Evolutionary conservation across 2,113 vertebrate species (phyloP), one percentile per base, ranked within the genome.

Genomic region (Neodon shergylaensis): DNA sequence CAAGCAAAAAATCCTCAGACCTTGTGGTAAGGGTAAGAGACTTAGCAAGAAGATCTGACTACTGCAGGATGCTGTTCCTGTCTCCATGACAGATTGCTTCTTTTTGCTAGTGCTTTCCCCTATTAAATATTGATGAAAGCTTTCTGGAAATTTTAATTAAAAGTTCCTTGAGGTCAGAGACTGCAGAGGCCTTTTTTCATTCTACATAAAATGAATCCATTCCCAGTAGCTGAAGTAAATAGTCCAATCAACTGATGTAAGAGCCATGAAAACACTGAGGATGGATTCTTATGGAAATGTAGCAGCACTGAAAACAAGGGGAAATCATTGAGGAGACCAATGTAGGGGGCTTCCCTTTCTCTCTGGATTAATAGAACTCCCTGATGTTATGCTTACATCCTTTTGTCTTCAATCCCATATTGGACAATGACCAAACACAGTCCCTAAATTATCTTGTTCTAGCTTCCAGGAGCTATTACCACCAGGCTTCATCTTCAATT

Each of bases 71-170:
- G 10, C 47, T 74, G 28, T 58, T 92, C 21, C 54, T 88, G 14
- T 90, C 92, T 96, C 87, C 72, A 0, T 52, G 54, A 94, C 5
- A 72, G 49, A 94, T 68, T 79, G 14, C 8, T 6, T 79, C 28
- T 42, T 90, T 79, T 76, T 52, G 39, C 28, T 74, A 90, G 54
- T 79, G 54, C 52, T 65, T 92, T 88, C 22, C 21, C 1, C 28
- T 74, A 63, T 61, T 92, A 95, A 96, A 88, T 95, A 95, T 82
- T 96, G 79, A 94, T 92, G 21, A 86, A 87, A 79, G 65, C 54
- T 86, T 93, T 93, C 90, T 95, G 82, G 68, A 92, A 89, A 94
- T 93, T 95, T 96, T 96, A 94, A 89, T 97, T 88, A 89, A 63
- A 92, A 42, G 14, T 81, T 89, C 88, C 54, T 93, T 93, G 74